Evolutionary conservation across 2,888 invertebrate species (phyloP).

Genomic region (Temnothorax unifasciatus): DNA sequence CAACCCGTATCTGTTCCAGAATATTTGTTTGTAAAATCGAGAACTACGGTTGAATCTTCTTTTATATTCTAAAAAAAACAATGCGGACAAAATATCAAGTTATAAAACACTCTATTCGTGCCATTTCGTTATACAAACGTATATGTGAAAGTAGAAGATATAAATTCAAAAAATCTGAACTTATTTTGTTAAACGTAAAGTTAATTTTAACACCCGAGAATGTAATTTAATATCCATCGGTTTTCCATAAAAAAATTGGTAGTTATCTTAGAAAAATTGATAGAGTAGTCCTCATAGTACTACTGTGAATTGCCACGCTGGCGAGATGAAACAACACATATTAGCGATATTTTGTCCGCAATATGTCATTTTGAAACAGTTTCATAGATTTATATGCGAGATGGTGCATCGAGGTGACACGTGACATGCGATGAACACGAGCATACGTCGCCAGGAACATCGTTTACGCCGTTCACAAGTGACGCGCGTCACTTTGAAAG

Average conservation of each 20-base stretch:
- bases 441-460: conserved; percentile 30
- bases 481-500: conserved; percentile 37
- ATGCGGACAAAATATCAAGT: not conserved
- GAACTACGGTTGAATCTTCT: not conserved
- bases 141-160: not conserved
- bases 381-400: conserved; percentile 41
- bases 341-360: conserved; percentile 38
- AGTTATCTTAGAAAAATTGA: not conserved
- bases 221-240: not conserved
- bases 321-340: conserved; percentile 8
- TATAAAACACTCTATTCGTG: not conserved
- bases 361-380: conserved; percentile 36
- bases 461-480: conserved; percentile 42
- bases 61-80: not conserved
- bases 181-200: not conserved
- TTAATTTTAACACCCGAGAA: too few relatives aligned
- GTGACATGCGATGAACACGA: conserved; percentile 46
- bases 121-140: not conserved
- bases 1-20: not conserved
- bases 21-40: conserved; percentile 18
- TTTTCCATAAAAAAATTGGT: not conserved
- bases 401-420: conserved; percentile 35
- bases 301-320: not conserved
- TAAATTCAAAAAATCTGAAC: not conserved
- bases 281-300: not conserved